Conservation (phyloP, 2,888 invertebrate species). For the Creontiades dilutus region DNA sequence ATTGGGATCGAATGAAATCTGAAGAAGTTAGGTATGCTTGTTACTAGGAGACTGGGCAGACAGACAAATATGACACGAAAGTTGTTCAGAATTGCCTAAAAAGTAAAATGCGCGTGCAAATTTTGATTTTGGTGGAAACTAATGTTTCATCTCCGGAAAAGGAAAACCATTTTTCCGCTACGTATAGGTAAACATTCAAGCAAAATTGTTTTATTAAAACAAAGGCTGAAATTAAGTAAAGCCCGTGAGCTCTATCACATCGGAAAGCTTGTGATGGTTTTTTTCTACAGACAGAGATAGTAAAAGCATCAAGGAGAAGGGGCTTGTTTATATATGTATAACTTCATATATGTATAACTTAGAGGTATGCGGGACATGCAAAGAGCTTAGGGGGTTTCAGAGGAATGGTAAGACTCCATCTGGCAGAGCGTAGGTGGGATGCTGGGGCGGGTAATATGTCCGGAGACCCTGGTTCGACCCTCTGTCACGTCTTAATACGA, state of each 20-base stretch:
- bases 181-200: too few relatives aligned
- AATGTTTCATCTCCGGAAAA: too few relatives aligned
- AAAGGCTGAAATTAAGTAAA: neutral
- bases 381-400: neutral
- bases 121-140: too few relatives aligned
- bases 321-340: conserved; percentile 19
- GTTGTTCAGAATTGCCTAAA: too few relatives aligned
- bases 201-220: neutral
- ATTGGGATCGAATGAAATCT: too few relatives aligned
- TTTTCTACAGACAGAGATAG: neutral
- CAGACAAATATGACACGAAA: too few relatives aligned
- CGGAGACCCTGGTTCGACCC: neutral
- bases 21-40: too few relatives aligned
- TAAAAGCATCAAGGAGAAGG: neutral
- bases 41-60: too few relatives aligned
- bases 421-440: neutral
- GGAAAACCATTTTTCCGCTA: too few relatives aligned
- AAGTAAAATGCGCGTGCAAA: too few relatives aligned
- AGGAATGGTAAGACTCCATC: conserved; percentile 32
- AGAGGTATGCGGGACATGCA: conserved; percentile 11
- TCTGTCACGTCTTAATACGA: conserved; percentile 39
- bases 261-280: neutral
- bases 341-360: neutral
- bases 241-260: neutral
- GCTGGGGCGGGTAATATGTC: neutral